These are phyloP conservation scores for Philereme vetulata DNA, from an alignment of 2,888 invertebrate genomes.

Conservation along the genomic window DNA sequence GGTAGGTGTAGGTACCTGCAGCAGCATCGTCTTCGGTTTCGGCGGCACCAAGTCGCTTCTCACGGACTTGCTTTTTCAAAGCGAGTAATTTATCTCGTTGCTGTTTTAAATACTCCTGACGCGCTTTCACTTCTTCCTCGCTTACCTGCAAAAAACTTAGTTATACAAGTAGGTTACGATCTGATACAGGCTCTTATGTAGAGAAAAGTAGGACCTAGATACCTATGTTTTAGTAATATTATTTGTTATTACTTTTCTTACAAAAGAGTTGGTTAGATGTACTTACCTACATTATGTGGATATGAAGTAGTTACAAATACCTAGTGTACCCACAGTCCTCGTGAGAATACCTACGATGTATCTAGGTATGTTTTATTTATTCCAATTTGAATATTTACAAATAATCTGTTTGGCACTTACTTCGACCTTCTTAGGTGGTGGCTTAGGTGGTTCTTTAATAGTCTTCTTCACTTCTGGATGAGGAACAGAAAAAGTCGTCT, in stretches of 20 bases:
- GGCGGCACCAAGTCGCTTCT: constrained; percentile 88
- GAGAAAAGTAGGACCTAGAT: too few relatives aligned
- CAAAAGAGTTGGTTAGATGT: too few relatives aligned
- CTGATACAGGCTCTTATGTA: neutral
- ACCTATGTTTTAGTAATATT: too few relatives aligned
- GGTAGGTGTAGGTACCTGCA: constrained; percentile 49
- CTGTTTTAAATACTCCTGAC: constrained; percentile 93
- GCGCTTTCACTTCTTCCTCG: constrained; percentile 87
- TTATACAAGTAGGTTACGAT: neutral
- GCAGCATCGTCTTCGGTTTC: constrained; percentile 80
- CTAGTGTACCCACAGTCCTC: too few relatives aligned
- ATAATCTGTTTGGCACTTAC: constrained; percentile 41
- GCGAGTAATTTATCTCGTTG: constrained; percentile 96
- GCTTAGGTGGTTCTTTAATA: constrained; percentile 50
- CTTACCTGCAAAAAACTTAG: constrained; percentile 55
- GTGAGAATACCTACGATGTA: too few relatives aligned
- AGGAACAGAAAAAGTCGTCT: constrained; percentile 25
- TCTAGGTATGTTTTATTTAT: too few relatives aligned
- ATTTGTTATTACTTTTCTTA: too few relatives aligned
- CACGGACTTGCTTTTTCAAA: constrained; percentile 94
- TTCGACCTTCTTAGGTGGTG: constrained; percentile 63
- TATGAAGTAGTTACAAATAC: too few relatives aligned
- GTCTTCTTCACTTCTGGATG: constrained; percentile 24
- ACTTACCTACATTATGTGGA: too few relatives aligned
- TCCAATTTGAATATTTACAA: too few relatives aligned